Conservation (phyloP, 2,888 invertebrate species). For the Germaria angustata region DNA sequence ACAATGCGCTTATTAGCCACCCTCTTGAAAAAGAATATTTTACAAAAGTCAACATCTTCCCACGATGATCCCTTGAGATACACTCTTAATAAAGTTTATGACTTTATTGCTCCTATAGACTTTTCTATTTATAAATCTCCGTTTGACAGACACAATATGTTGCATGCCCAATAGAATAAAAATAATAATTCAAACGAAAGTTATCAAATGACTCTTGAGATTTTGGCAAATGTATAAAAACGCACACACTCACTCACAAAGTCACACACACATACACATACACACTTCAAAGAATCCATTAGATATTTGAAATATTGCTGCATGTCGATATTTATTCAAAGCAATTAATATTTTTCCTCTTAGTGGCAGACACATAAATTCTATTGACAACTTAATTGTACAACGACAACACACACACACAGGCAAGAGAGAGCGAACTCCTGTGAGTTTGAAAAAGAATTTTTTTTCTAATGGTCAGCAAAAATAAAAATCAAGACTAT, state of each 20-base stretch:
- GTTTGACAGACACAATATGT: constrained; percentile 68
- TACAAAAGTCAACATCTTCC: constrained; percentile 52
- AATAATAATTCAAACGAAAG: constrained; percentile 40
- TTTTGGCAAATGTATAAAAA: constrained; percentile 19
- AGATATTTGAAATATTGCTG: constrained; percentile 48
- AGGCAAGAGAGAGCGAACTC: not conserved
- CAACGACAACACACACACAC: constrained; percentile 24
- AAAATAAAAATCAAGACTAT: constrained; percentile 15
- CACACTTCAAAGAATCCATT: constrained; percentile 37
- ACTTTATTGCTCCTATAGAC: constrained; percentile 26
- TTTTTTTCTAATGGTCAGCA: constrained; percentile 59
- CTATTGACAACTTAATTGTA: constrained; percentile 78
- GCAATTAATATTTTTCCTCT: constrained; percentile 64
- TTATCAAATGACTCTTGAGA: constrained; percentile 41
- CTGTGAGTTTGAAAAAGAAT: constrained; percentile 20
- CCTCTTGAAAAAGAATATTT: constrained; percentile 14
- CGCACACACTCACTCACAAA: not conserved
- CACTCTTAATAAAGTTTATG: constrained; percentile 33
- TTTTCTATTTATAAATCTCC: constrained; percentile 26
- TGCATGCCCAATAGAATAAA: constrained; percentile 53
- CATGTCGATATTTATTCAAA: constrained; percentile 53
- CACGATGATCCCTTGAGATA: constrained; percentile 62
- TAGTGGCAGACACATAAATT: constrained; percentile 74
- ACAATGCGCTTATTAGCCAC: constrained; percentile 52
- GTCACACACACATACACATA: not conserved